Base-by-base conservation (phyloP, 53 echinoderm and acorn worm genomes). In the Crossaster papposus region DNA sequence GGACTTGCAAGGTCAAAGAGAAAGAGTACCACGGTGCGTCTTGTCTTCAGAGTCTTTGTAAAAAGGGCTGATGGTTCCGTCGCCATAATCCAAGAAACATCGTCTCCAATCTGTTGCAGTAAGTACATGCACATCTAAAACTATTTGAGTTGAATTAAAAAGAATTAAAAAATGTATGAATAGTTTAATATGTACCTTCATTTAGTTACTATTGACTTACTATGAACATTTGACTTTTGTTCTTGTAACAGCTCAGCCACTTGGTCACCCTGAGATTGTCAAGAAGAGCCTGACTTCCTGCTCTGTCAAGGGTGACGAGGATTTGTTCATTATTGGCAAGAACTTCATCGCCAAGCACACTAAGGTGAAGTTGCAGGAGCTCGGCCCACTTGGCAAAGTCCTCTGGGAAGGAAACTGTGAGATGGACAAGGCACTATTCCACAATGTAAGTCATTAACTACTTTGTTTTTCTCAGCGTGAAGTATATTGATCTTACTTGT, bases 241-340 rank as follows among this genome's bases (percentile, higher is more conserved):
- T 9, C 44, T 9, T 44, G 44, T 26, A 77, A 38, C 91, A 98
- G 98, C 98, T 26, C 98, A 98, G 80, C 98, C 98, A 44, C 94
- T 94, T 53, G 98, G 98, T 18, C 96, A 95, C 63, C 98, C 98
- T 22, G 98, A 98, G 89, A 96, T 98, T 20, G 88, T 96, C 64
- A 98, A 98, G 80, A 98, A 93, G 90, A 96, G 96, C 88, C 84
- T 96, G 35, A 92, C 91, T 1, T 72, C 79, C 17, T 94, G 94
- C 70, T 93, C 98, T 31, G 94, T 93, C 30, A 82, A 93, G 51
- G 98, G 98, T 55, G 95, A 94, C 6, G 94, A 98, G 51, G 98
- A 98, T 54, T 80, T 98, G 65, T 98, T 98, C 88, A 96, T 98
- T 80, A 94, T 98, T 26, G 98, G 98, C 81, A 98, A 98, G 90